phyloP scores from a whole-genome alignment of 2,113 vertebrate species.

The Origma solitaria region DNA sequence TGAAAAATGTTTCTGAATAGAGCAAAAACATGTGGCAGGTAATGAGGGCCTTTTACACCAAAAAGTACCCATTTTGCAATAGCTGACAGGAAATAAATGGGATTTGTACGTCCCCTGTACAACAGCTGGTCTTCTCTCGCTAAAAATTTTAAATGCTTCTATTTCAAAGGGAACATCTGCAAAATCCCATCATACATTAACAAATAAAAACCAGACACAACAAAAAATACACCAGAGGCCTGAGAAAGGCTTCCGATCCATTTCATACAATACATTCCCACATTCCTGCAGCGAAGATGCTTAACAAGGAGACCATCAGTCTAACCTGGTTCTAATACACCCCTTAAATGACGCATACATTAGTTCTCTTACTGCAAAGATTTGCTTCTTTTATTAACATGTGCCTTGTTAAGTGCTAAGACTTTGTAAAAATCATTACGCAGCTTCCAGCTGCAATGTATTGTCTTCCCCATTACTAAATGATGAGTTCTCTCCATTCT shows the following conservation, averaged over 20 bases:
- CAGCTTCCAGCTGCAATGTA: conserved; percentile 11
- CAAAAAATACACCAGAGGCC: conserved; percentile 47
- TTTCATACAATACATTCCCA: conserved; percentile 13
- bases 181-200: conserved; percentile 49
- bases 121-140: conserved; percentile 51
- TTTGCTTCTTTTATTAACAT: conserved; percentile 60
- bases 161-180: conserved; percentile 71
- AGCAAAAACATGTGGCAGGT: background rate
- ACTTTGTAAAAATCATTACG: background rate
- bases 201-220: background rate
- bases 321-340: conserved; percentile 21
- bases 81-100: background rate
- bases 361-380: conserved; percentile 29
- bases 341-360: conserved; percentile 62
- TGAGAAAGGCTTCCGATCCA: conserved; percentile 2
- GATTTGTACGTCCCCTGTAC: conserved; percentile 4
- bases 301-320: conserved; percentile 29
- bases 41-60: conserved; percentile 7
- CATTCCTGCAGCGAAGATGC: conserved; percentile 32
- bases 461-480: background rate
- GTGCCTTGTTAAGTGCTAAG: conserved; percentile 21
- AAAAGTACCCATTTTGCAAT: background rate
- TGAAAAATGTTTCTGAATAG: background rate
- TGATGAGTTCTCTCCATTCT: background rate
- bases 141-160: conserved; percentile 40